Percentiles rank a stretch among this genome's conserved stretches.
Conservation (phyloP, 2,797 vertebrate genomes). For the Helostoma temminkii region DNA sequence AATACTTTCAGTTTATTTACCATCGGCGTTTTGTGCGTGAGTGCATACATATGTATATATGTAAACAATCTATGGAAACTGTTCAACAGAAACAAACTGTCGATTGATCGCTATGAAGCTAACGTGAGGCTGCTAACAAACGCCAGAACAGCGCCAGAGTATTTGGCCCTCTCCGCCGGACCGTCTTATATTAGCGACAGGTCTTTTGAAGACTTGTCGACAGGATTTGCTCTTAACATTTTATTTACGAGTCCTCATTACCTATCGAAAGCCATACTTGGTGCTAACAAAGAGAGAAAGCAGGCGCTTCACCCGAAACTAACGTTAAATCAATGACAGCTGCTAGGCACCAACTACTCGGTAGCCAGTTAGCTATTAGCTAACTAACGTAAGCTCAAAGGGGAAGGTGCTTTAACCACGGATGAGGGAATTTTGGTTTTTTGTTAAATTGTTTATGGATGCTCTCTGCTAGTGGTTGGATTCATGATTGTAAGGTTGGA, state of each 20-base stretch:
- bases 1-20: rapidly evolving
- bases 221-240: background rate
- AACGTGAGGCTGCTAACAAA: conserved; percentile 39
- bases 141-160: conserved; percentile 35
- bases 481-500: background rate
- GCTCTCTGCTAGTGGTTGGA: background rate
- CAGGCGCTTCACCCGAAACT: conserved; percentile 1
- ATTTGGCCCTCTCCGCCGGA: conserved; percentile 72
- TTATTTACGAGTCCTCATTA: rapidly evolving
- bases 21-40: background rate
- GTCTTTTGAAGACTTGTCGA: background rate
- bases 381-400: conserved; percentile 28
- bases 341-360: conserved; percentile 19
- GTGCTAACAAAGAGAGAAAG: background rate
- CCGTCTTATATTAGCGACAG: conserved; percentile 14
- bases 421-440: background rate
- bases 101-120: conserved; percentile 32
- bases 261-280: rapidly evolving
- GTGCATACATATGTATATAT: background rate
- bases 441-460: background rate
- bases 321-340: conserved; percentile 51
- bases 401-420: conserved; percentile 14
- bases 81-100: background rate
- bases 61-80: rapidly evolving
- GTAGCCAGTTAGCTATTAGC: conserved; percentile 57